Conservation (phyloP, 2,797 vertebrate genomes). For the Muscicapa comitata region DNA sequence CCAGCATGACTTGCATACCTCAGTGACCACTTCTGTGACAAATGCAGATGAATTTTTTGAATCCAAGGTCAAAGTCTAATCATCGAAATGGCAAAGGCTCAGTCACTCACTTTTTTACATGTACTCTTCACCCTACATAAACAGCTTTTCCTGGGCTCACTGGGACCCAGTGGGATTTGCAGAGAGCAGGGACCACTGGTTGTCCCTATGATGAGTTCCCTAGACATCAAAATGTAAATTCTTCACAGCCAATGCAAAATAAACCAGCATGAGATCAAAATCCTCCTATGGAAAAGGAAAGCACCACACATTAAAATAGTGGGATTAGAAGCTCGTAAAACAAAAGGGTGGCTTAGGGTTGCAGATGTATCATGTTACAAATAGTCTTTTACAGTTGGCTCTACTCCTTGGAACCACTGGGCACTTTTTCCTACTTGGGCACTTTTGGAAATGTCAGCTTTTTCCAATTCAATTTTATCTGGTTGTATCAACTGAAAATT, state of each 20-base stretch:
- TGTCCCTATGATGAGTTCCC: background rate
- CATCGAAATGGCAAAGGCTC: background rate
- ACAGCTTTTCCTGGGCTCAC: background rate
- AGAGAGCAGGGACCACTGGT: background rate
- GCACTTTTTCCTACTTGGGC: constrained; percentile 48
- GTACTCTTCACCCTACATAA: background rate
- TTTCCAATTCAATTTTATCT: constrained; percentile 23
- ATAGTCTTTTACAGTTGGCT: constrained; percentile 44
- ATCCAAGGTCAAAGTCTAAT: constrained; percentile 3
- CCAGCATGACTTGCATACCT: background rate
- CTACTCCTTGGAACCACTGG: constrained; percentile 23
- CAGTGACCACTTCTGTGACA: background rate
- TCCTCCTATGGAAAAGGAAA: constrained; percentile 22
- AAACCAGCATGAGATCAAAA: background rate
- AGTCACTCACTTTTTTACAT: background rate
- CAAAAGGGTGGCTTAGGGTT: constrained; percentile 32
- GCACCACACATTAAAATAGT: background rate
- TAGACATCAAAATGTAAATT: background rate
- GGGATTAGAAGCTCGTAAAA: constrained; percentile 47
- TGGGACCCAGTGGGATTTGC: background rate
- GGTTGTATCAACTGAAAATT: constrained; percentile 2
- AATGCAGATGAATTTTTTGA: background rate
- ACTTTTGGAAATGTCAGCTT: constrained; percentile 22
- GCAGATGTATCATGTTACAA: constrained; percentile 26
- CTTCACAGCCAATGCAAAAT: background rate